phyloP scores from a whole-genome alignment of 92 coral and sea anemone genomes.

The Scolanthus callimorphus region DNA sequence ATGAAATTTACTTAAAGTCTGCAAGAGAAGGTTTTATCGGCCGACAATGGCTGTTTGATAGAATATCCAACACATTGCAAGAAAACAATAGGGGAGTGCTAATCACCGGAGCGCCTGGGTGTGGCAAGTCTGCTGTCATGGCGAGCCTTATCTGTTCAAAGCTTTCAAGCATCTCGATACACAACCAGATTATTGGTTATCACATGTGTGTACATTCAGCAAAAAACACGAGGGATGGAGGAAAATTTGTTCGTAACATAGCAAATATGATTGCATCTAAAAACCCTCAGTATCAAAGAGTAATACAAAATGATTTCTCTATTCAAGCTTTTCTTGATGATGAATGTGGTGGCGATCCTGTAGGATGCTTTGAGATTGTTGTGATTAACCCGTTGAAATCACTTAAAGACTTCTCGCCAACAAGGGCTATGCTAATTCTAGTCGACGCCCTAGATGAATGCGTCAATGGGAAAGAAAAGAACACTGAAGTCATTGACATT shows the following conservation, averaged over 20 bases:
- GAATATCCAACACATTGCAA: not conserved
- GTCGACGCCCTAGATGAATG: slow-evolving; percentile 91
- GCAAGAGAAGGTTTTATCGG: slow-evolving; percentile 56
- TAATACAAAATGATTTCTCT: slow-evolving; percentile 22
- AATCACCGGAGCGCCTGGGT: slow-evolving; percentile 78
- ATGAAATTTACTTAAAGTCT: slow-evolving; percentile 11
- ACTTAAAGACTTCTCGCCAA: slow-evolving; percentile 23
- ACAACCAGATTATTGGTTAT: slow-evolving; percentile 70
- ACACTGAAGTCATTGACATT: slow-evolving; percentile 42
- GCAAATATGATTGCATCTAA: slow-evolving; percentile 65
- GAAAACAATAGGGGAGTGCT: slow-evolving; percentile 17
- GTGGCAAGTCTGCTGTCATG: slow-evolving; percentile 78
- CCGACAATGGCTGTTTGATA: slow-evolving; percentile 52
- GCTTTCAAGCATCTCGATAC: slow-evolving; percentile 61
- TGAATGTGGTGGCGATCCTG: slow-evolving; percentile 55
- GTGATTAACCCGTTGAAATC: slow-evolving; percentile 61
- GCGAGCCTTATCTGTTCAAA: slow-evolving; percentile 79
- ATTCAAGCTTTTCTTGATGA: slow-evolving; percentile 38
- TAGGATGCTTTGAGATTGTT: slow-evolving; percentile 70
- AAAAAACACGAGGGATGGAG: slow-evolving; percentile 64
- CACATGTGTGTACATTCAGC: slow-evolving; percentile 74
- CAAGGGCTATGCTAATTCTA: slow-evolving; percentile 24
- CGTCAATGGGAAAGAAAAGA: slow-evolving; percentile 7
- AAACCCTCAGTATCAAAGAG: slow-evolving; percentile 37
- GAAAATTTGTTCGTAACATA: slow-evolving; percentile 76